A percentile compares a stretch with the other conserved stretches of the same genome.
These are phyloP conservation scores for Chelonoidis abingdonii DNA, from an alignment of 2,113 vertebrate genomes.

Conservation along the genomic window DNA sequence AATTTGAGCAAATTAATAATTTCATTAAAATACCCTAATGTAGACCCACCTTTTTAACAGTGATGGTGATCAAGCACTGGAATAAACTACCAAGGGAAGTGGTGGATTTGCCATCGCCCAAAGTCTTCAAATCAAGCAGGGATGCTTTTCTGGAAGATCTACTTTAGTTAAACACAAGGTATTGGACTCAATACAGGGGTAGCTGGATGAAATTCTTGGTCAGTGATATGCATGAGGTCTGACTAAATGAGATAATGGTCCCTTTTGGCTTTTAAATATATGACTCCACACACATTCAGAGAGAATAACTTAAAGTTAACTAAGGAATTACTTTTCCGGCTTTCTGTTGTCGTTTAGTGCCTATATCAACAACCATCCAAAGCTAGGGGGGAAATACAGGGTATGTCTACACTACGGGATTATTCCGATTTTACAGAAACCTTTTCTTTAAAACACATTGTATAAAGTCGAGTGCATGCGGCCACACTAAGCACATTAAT, in stretches of 20 bases:
- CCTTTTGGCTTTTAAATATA: neutral
- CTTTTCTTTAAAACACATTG: too few relatives aligned
- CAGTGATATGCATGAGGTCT: neutral
- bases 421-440: too few relatives aligned
- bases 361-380: neutral
- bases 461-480: too few relatives aligned
- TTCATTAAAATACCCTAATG: neutral
- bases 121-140: neutral
- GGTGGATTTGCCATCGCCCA: neutral
- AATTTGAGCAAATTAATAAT: neutral
- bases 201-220: neutral
- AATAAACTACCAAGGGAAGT: neutral
- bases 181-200: neutral
- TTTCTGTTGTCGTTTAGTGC: neutral
- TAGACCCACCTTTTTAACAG: neutral
- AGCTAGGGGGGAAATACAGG: neutral
- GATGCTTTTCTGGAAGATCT: neutral
- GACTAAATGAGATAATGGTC: neutral
- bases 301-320: neutral
- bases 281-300: neutral
- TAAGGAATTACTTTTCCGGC: neutral
- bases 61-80: neutral
- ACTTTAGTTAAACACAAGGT: neutral
- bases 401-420: too few relatives aligned
- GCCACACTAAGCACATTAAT: too few relatives aligned